Conservation (phyloP, 2,797 vertebrate species). For the Thaleichthys pacificus region DNA sequence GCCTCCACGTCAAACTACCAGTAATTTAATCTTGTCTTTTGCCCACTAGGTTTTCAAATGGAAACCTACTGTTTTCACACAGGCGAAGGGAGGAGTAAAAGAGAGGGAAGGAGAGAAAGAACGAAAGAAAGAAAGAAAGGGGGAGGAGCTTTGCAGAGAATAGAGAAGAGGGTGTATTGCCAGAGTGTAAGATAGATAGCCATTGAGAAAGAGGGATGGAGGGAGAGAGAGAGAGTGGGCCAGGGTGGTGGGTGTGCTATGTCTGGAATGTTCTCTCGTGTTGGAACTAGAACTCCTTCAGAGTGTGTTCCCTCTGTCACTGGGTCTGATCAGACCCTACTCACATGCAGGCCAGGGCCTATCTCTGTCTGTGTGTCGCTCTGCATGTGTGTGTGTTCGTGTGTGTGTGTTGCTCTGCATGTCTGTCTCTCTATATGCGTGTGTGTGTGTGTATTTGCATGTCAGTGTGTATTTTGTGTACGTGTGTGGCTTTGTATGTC, state of each 20-base stretch:
- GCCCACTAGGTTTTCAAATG: constrained; percentile 18
- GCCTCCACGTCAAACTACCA: constrained; percentile 26
- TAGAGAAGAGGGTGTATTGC: constrained; percentile 13
- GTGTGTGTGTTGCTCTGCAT: neutral
- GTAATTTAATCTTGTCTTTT: constrained; percentile 29
- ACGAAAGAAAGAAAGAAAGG: neutral
- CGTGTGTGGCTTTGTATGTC: neutral
- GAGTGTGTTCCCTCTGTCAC: constrained; percentile 60
- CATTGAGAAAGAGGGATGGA: constrained; percentile 5
- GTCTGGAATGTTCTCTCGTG: constrained; percentile 76
- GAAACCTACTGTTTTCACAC: constrained; percentile 18
- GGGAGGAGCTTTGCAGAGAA: neutral
- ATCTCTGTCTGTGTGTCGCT: constrained; percentile 34
- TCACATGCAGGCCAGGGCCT: constrained; percentile 53
- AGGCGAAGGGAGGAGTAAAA: neutral
- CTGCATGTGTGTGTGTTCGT: neutral
- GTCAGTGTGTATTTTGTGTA: too few species aligned
- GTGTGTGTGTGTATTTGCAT: too few species aligned
- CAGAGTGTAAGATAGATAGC: constrained; percentile 3
- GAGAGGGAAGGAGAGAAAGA: neutral
- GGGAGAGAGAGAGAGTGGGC: constrained; percentile 43
- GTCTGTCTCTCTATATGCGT: too few species aligned
- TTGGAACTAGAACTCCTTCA: constrained; percentile 75
- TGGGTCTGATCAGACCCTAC: constrained; percentile 58
- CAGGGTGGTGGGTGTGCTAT: constrained; percentile 72